These are phyloP conservation scores for Geotrupes spiniger DNA, from an alignment of 2,888 invertebrate species.

Conservation along the genomic window DNA sequence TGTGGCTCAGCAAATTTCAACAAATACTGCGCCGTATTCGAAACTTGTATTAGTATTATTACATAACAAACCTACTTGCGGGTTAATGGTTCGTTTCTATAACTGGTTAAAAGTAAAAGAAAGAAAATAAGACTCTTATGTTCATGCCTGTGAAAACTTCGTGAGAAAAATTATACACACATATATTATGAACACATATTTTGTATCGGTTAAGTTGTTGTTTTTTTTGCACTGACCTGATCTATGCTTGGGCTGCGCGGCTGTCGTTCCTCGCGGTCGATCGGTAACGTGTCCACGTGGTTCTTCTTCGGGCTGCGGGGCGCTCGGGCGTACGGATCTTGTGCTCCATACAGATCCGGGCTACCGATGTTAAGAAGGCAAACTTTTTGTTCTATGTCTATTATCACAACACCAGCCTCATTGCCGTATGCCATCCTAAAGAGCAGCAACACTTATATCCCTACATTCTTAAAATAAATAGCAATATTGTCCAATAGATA, in stretches of 20 bases:
- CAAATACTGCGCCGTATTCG: too few species aligned
- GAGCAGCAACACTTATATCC: neutral
- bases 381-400: conserved; percentile 89
- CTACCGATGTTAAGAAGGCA: conserved; percentile 86
- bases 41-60: too few species aligned
- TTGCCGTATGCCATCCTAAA: conserved; percentile 94
- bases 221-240: conserved; percentile 67
- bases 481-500: too few species aligned
- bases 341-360: conserved; percentile 85
- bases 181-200: conserved; percentile 4
- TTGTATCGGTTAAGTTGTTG: conserved; percentile 4
- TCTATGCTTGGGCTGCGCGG: conserved; percentile 84
- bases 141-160: conserved; percentile 6
- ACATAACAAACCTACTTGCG: conserved; percentile 4
- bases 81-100: conserved; percentile 6
- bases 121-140: conserved; percentile 3
- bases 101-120: conserved; percentile 1
- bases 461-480: neutral
- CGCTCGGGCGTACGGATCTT: conserved; percentile 82
- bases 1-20: too few species aligned
- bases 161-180: conserved; percentile 3
- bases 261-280: conserved; percentile 51
- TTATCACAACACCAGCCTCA: conserved; percentile 91
- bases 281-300: conserved; percentile 48
- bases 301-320: conserved; percentile 72